A percentile compares a stretch with the other conserved stretches of the same genome.
These are phyloP conservation scores for Drosophila tani DNA, from an alignment of 1,140 invertebrate species.

Conservation along the genomic window DNA sequence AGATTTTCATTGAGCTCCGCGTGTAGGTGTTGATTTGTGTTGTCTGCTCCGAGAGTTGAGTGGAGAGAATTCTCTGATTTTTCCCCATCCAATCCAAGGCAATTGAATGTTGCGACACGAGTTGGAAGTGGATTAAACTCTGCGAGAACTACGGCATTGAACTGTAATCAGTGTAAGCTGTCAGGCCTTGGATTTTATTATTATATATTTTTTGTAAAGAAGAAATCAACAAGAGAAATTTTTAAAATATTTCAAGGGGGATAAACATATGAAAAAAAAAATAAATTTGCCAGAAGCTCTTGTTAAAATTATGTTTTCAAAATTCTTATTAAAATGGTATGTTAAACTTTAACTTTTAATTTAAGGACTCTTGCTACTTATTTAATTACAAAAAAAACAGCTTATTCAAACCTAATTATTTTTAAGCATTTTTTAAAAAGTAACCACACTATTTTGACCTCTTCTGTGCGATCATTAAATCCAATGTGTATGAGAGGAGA, in stretches of 20 bases:
- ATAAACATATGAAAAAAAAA: neutral
- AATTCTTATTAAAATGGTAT: neutral
- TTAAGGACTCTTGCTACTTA: neutral
- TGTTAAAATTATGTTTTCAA: no score
- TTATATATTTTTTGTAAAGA: neutral
- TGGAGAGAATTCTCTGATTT: conserved; percentile 43
- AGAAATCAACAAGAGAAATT: conserved; percentile 11
- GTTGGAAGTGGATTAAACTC: conserved; percentile 63
- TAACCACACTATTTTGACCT: neutral
- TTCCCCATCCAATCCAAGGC: conserved; percentile 19
- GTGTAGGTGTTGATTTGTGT: conserved; percentile 80
- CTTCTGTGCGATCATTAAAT: neutral
- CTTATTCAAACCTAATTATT: neutral
- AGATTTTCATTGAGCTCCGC: conserved; percentile 25
- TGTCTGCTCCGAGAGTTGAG: conserved; percentile 48
- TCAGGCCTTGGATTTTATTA: conserved; percentile 3
- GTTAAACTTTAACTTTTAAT: no score
- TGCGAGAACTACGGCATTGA: conserved; percentile 47
- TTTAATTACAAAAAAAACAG: no score
- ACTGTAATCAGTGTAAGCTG: conserved; percentile 73
- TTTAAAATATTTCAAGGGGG: conserved; percentile 16
- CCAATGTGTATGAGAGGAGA: neutral
- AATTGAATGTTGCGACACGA: conserved; percentile 69
- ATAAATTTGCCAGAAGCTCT: no score
- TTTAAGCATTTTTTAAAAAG: neutral